A percentile compares a stretch with the other conserved stretches of the same genome.
Evolutionary conservation across 2,113 vertebrate species (phyloP).

Genomic region (Amblyornis subalaris): DNA sequence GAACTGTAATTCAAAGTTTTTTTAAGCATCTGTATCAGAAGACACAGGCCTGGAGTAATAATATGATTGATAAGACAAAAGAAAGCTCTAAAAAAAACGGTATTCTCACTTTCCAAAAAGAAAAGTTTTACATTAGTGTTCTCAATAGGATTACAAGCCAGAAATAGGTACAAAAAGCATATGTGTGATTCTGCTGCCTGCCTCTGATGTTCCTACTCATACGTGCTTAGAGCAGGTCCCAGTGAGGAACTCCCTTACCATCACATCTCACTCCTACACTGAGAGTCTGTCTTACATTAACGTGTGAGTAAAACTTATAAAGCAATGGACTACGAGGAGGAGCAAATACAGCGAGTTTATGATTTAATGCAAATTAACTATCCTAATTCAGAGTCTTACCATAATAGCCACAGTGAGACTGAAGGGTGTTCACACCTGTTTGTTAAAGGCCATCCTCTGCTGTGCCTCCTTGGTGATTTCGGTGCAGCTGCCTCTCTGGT

Average conservation of each 20-base stretch:
- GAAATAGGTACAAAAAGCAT: neutral
- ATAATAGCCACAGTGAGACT: neutral
- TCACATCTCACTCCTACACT: neutral
- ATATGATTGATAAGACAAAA: neutral
- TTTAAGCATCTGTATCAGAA: neutral
- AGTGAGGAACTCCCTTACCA: neutral
- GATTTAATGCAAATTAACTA: neutral
- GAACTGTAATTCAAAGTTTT: neutral
- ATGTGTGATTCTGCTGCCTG: neutral
- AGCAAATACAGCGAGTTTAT: neutral
- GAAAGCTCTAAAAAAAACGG: neutral
- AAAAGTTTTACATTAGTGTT: neutral
- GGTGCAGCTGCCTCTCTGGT: neutral
- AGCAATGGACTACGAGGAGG: neutral
- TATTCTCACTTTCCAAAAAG: neutral
- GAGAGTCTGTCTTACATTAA: neutral
- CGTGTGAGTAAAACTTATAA: neutral
- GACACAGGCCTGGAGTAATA: neutral
- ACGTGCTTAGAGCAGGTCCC: neutral
- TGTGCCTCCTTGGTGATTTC: neutral
- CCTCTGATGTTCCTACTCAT: fast-evolving
- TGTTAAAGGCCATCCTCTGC: neutral
- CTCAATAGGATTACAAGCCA: neutral
- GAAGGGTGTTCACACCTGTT: neutral
- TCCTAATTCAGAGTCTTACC: neutral